Conservation (phyloP, 2,797 vertebrate genomes). For the Intellagama lesueurii region DNA sequence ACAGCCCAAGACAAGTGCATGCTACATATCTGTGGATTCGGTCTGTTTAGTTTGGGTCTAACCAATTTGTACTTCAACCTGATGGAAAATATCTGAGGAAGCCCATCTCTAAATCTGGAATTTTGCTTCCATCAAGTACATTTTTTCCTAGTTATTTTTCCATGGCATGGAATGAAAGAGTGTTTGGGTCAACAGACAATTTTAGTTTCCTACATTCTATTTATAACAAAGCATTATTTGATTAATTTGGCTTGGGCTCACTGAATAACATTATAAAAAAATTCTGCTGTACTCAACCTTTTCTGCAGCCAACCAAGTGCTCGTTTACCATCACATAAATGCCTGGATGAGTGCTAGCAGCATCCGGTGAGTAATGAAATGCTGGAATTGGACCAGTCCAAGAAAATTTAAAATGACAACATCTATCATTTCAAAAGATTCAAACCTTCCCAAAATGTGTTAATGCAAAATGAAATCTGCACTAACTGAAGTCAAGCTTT, state of each 20-base stretch:
- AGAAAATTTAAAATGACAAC: background rate
- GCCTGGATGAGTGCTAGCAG: background rate
- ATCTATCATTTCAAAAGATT: conserved; percentile 6
- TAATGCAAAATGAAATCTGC: background rate
- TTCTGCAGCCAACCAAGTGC: background rate
- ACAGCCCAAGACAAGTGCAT: background rate
- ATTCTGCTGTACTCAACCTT: background rate
- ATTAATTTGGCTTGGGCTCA: conserved; percentile 32
- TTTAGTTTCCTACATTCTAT: background rate
- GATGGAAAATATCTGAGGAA: background rate
- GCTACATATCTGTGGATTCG: background rate
- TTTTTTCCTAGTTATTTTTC: background rate
- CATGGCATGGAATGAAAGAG: background rate
- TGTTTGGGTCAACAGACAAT: conserved; percentile 3
- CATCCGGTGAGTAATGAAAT: background rate
- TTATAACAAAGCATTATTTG: conserved; percentile 28
- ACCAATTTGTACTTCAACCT: background rate
- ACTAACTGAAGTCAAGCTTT: background rate
- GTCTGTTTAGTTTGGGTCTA: background rate
- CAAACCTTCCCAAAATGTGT: background rate
- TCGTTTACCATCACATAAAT: background rate
- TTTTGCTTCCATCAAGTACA: background rate
- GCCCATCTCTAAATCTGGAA: background rate
- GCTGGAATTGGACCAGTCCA: background rate
- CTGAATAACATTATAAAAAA: background rate